Evolutionary conservation across 2,797 vertebrate genomes (phyloP).

Genomic region (Sebastes umbrosus): DNA sequence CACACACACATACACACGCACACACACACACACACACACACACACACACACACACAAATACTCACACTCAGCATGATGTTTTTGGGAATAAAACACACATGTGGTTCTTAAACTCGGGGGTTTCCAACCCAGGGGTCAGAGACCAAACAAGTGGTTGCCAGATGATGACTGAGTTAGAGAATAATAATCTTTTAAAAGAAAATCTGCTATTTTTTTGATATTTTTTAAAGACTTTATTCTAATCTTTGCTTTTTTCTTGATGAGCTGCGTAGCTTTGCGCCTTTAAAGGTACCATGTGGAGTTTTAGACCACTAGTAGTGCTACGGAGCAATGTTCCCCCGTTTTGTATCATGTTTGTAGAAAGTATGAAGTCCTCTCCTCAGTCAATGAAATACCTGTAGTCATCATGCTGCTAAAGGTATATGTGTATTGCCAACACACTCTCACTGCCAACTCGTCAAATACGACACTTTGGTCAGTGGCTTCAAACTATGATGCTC

Average conservation of each 20-base stretch:
- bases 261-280: rapidly evolving
- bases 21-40: neutral
- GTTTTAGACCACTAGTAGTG: neutral
- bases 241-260: neutral
- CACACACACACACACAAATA: neutral
- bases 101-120: neutral
- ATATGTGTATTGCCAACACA: neutral
- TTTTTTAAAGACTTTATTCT: neutral
- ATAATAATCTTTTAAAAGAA: neutral
- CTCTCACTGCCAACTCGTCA: too few species aligned
- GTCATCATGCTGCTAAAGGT: neutral
- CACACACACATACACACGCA: too few species aligned
- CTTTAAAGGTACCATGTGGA: neutral
- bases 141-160: neutral
- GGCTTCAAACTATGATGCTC: too few species aligned
- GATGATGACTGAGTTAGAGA: neutral
- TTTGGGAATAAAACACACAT: neutral
- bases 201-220: neutral
- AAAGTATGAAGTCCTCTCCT: neutral
- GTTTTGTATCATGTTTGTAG: neutral
- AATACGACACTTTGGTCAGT: neutral
- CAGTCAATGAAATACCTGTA: neutral
- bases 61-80: neutral
- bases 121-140: neutral
- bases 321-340: neutral